A percentile compares a stretch with the other conserved stretches of the same genome.
Conservation (phyloP, 2,888 invertebrate genomes). For the Parnassius apollo region DNA sequence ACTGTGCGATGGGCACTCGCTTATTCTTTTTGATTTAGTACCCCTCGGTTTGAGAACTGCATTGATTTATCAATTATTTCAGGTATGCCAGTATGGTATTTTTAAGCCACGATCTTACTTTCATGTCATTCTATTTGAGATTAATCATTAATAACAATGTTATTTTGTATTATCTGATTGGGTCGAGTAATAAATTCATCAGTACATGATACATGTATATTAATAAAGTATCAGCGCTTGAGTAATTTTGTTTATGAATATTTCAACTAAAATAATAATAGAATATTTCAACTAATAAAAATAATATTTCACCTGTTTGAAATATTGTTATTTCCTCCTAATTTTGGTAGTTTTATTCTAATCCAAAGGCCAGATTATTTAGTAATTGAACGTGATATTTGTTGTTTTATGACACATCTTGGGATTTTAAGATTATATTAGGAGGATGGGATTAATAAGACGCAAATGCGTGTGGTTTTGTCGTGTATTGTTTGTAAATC, state of each 20-base stretch:
- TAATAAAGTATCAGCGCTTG: constrained; percentile 15
- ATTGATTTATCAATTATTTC: constrained; percentile 80
- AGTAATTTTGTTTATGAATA: constrained; percentile 8
- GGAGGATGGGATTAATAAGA: constrained; percentile 34
- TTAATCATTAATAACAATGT: constrained; percentile 74
- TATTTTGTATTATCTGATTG: constrained; percentile 72
- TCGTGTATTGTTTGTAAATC: constrained; percentile 70
- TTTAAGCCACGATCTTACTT: constrained; percentile 74
- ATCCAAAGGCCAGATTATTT: no score
- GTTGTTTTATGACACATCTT: neutral
- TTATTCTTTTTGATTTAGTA: constrained; percentile 74
- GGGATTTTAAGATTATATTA: constrained; percentile 28
- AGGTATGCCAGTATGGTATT: constrained; percentile 73
- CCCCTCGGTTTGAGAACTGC: constrained; percentile 67
- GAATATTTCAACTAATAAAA: constrained; percentile 7
- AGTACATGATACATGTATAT: constrained; percentile 32
- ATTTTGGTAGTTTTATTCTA: no score
- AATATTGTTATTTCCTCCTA: no score
- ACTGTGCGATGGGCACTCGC: constrained; percentile 68
- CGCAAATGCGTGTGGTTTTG: constrained; percentile 43
- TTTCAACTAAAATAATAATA: constrained; percentile 1
- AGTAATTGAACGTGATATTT: neutral
- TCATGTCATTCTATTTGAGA: constrained; percentile 73
- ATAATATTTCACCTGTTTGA: no score
- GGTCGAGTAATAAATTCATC: constrained; percentile 55